Evolutionary conservation across 37 sponge, comb jelly and placozoan genomes (phyloP), one percentile per base, ranked within the genome.

Genomic region (Eunapius fragilis): DNA sequence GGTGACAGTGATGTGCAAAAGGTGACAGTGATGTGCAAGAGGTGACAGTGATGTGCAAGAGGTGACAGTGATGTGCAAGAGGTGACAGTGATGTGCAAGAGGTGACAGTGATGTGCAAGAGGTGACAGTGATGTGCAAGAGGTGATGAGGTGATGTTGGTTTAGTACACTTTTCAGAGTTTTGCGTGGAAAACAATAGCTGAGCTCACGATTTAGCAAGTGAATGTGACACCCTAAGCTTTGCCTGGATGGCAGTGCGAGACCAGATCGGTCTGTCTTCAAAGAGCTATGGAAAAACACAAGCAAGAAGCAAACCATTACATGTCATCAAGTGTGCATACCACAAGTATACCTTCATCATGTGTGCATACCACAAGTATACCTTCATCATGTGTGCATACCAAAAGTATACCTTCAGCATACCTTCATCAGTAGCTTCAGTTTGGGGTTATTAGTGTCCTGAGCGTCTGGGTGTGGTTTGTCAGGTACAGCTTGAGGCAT

Each of bases 221-320:
- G 77, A 24, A 2, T 71, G 31, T 17, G 70, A 37, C 13, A 87
- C 22, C 26, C 80, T 85, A 7, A 79, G 14, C 32, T 78, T 83
- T 28, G 38, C 67, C 37, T 91, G 74, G 17, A 97, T 33, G n/a
- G 93, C 93, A 31, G 25, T 37, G 27, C 89, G 79, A 9, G 90
- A 77, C 96, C 97, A 97, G 13, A 97, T 75, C 0, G 97, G 97
- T 34, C 91, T 49, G 74, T 95, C 97, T 67, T 93, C 87, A 84
- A 97, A 97, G 27, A 97, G 72, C 93, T 96, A n/a, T n/a, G 80
- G 22, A 82, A 45, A 71, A 50, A 37, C 67, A 24, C 47, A 58
- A 2, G 0, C 78, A 49, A 68, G n/a, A n/a, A n/a, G n/a, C n/a
- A n/a, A n/a, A n/a, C n/a, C n/a, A 69, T 12, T 36, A 79, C 45